Evolutionary conservation across 2,888 invertebrate species (phyloP).

Genomic region (Melitaea athalia): DNA sequence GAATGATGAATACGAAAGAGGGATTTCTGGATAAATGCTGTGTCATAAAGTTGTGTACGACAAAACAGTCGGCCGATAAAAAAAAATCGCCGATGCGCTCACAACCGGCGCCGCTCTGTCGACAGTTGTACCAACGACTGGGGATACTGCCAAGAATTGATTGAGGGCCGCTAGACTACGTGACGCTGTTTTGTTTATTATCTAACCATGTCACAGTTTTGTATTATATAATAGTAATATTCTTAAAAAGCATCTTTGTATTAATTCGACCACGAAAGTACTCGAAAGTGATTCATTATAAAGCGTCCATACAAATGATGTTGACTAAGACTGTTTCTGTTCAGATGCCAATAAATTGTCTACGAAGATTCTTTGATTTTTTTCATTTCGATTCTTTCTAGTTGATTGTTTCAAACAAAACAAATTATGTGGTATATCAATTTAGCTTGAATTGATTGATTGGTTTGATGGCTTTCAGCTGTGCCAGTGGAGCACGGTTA

Average conservation of each 20-base stretch:
- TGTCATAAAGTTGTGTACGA: not conserved
- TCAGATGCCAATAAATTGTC: no score
- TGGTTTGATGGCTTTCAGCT: no score
- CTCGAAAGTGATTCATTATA: no score
- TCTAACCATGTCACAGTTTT: conserved; percentile 11
- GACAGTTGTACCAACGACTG: conserved; percentile 51
- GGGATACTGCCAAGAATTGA: conserved; percentile 67
- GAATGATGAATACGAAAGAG: not conserved
- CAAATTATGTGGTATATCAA: no score
- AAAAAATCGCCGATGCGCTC: conserved; percentile 9
- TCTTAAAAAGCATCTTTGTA: not conserved
- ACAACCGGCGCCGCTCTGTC: conserved; percentile 53
- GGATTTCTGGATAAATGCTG: not conserved
- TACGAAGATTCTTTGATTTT: no score
- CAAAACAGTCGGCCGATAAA: conserved; percentile 2
- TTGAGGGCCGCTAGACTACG: conserved; percentile 46
- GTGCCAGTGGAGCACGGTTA: no score
- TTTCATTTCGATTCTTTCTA: no score
- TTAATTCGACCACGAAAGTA: no score
- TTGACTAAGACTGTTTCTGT: no score
- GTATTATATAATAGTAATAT: not conserved
- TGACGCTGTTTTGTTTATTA: conserved; percentile 27
- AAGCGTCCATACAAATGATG: no score
- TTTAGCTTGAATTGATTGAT: no score
- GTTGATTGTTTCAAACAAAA: no score